Evolutionary conservation across 2,113 vertebrate genomes (phyloP), one percentile per base, ranked within the genome.

Genomic region (Menura novaehollandiae): DNA sequence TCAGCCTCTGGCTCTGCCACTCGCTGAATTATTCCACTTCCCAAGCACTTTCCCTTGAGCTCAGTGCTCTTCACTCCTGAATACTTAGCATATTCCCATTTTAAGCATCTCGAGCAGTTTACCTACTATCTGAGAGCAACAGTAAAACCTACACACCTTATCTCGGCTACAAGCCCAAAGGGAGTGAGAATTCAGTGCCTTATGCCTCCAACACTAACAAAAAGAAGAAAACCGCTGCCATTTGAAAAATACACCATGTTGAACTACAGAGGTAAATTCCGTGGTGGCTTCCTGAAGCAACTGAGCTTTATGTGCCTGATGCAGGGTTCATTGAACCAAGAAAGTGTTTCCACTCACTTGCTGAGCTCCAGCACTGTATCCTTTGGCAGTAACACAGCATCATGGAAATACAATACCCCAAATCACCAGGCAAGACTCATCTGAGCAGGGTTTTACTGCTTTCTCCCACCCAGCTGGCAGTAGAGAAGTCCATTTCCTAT

Each of bases 151-250:
- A 47, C 88, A 80, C 78, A 89, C 84, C 95, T 76, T 88, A 85
- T 76, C 87, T 63, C 83, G 78, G 82, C 92, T 83, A 93, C 95
- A 90, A 92, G 90, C 88, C 92, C 90, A 89, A 79, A 78, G 95
- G 85, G 88, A 95, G 81, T 41, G 91, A 47, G 75, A 77, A 76
- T 73, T 69, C 77, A 71, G 74, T 49, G 59, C 72, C 78, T 77
- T 20, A 2, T 60, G 92, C 69, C 80, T 93, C 27, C 2, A 72
- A 91, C 15, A 4, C 71, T 47, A 80, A 51, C 58, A 94, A 87
- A 94, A 85, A 88, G 56, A 74, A 71, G 51, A 71, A 88, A 80
- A 74, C 18, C 2, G 2, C 47, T 67, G 75, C 66, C 83, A 44
- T 78, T 66, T 88, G 73, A 89, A 86, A 97, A 84, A 91, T 33